Percentiles rank a stretch among this genome's conserved stretches.
Evolutionary conservation across 2,797 vertebrate species (phyloP).

Genomic region (Ficedula albicollis): DNA sequence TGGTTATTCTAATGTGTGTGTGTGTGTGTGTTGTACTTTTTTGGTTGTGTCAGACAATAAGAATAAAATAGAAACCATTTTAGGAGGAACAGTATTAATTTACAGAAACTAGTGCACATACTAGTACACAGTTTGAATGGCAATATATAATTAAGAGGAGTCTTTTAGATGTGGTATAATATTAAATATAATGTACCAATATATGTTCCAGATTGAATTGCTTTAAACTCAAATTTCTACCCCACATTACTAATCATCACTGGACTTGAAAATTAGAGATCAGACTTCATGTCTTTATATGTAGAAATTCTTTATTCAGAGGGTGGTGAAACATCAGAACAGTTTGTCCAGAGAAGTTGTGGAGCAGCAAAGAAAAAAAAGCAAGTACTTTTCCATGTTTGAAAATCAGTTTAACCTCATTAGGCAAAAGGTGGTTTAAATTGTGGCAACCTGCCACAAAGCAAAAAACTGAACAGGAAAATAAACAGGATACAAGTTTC

Average conservation of each 20-base stretch:
- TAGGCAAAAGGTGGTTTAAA: not conserved
- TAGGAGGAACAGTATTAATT: not conserved
- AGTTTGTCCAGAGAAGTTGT: not conserved
- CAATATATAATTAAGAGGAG: not conserved
- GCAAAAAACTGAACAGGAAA: not conserved
- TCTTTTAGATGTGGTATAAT: not conserved
- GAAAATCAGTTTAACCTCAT: not conserved
- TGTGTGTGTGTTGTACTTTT: not conserved
- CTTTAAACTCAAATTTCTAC: not conserved
- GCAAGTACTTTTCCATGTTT: not conserved
- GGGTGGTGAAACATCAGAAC: not conserved
- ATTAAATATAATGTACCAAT: not conserved
- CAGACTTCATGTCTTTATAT: not conserved
- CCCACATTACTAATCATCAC: not conserved
- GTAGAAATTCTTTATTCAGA: not conserved
- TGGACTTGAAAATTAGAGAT: not conserved
- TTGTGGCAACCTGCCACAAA: not conserved
- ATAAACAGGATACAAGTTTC: not conserved
- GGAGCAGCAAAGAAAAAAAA: too few relatives aligned
- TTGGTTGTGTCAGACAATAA: not conserved
- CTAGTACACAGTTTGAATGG: not conserved
- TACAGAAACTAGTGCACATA: not conserved
- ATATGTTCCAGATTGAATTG: not conserved
- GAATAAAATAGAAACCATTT: not conserved
- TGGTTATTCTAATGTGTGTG: too few relatives aligned